Evolutionary conservation across 2,113 vertebrate genomes (phyloP).

Genomic region (Platichthys stellatus): DNA sequence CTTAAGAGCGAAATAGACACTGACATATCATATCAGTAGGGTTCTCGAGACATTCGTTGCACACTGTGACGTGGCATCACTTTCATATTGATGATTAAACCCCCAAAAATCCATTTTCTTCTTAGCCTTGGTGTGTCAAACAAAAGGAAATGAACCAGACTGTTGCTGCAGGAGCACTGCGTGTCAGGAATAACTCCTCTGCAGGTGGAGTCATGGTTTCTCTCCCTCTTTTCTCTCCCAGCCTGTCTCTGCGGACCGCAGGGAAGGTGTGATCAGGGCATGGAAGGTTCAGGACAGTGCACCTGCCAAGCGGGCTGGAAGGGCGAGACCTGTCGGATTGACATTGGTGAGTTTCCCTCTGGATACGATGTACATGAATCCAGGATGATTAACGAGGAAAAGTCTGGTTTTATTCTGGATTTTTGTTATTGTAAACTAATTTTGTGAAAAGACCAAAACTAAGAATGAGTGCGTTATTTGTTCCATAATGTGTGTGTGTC

Average conservation of each 20-base stretch:
- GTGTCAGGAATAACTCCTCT: no score
- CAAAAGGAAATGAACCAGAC: no score
- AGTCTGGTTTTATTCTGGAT: not conserved
- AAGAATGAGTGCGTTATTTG: no score
- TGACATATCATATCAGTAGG: no score
- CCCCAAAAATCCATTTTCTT: no score
- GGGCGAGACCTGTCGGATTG: conserved; percentile 56
- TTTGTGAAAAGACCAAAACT: not conserved
- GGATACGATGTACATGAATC: not conserved
- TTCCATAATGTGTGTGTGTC: no score
- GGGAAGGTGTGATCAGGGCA: conserved; percentile 62
- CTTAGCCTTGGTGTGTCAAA: no score
- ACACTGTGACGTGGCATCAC: no score
- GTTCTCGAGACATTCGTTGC: no score
- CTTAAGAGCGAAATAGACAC: no score
- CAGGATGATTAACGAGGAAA: not conserved
- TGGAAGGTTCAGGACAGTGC: conserved; percentile 65
- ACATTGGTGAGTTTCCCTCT: conserved; percentile 44
- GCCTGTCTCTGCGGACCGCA: conserved; percentile 55
- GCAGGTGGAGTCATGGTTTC: not conserved
- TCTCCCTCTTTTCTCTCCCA: conserved; percentile 22
- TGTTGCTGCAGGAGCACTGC: no score
- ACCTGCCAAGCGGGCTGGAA: conserved; percentile 54
- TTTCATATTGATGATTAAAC: no score
- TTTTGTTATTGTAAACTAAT: not conserved